Evolutionary conservation across 2,797 vertebrate species (phyloP), one percentile per base, ranked within the genome.

Genomic region (Acanthurus tractus): DNA sequence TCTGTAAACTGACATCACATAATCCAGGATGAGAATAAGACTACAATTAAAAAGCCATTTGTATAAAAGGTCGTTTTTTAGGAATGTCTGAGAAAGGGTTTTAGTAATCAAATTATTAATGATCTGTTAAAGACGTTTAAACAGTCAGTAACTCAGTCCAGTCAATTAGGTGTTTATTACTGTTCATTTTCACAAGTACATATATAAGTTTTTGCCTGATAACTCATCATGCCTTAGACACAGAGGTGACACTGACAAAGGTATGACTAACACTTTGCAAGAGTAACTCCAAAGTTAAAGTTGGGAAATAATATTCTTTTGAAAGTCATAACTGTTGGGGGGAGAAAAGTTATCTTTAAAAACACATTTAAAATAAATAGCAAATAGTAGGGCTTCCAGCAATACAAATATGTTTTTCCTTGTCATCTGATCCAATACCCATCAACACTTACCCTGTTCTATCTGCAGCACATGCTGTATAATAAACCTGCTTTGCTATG

Each of bases 151-250:
- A 66, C 48, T 79, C 64, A 79, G 49, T 85, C 77, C 77, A 81
- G 72, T 89, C 85, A 81, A 45, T 77, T 44, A 80, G 54, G 64
- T 83, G 62, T 94, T 94, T 92, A 94, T 92, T 92, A 88, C 70
- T 75, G 63, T 81, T 88, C 52, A 86, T 76, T 74, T 87, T 65
- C 66, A 91, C 77, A 75, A 89, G 72, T 85, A 92, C 78, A 89
- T 77, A 71, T 84, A 86, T 63, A 85, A 34, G 29, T 79, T 81
- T 83, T 77, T 70, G 34, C 71, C 75, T 25, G 57, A 79, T 69
- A 68, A 82, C 56, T 77, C 56, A 70, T 83, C 78, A 88, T 84
- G 87, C 86, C 62, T 79, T 74, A 71, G 66, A 88, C 77, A 85
- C 70, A 81, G 48, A 73, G 53, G 57, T 66, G 68, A 87, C 55